phyloP scores from a whole-genome alignment of 2,888 invertebrate species.

The Argyresthia goedartella region DNA sequence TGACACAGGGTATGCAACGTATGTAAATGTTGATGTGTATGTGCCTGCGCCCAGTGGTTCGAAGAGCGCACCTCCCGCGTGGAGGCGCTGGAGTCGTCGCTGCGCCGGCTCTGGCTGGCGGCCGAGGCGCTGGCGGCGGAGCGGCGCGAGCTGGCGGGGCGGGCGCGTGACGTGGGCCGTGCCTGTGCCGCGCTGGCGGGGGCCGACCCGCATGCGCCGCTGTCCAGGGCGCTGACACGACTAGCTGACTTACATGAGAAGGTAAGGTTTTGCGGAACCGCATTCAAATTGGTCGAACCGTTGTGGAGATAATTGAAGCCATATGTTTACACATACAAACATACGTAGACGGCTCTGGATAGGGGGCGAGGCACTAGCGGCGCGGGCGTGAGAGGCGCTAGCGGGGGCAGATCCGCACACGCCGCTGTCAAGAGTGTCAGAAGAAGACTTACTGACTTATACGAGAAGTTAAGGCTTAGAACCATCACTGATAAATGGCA shows the following conservation, averaged over 20 bases:
- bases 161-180: slow-evolving; percentile 88
- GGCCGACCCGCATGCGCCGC: slow-evolving; percentile 92
- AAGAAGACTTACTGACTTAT: too few species aligned
- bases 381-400: slow-evolving; percentile 87
- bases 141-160: slow-evolving; percentile 83
- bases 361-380: too few species aligned
- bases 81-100: slow-evolving; percentile 89
- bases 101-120: slow-evolving; percentile 87
- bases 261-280: too few species aligned
- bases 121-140: slow-evolving; percentile 90
- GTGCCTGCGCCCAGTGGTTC: slow-evolving; percentile 95
- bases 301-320: too few species aligned
- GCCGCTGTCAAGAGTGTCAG: slow-evolving; percentile 88
- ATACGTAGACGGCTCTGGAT: too few species aligned
- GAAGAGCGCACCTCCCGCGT: slow-evolving; percentile 95
- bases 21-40: too few species aligned
- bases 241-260: slow-evolving; percentile 90
- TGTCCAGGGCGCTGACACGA: slow-evolving; percentile 91
- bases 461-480: too few species aligned
- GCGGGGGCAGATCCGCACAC: slow-evolving; percentile 95
- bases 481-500: too few species aligned
- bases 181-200: slow-evolving; percentile 89
- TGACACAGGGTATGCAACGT: too few species aligned
- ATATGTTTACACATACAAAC: too few species aligned
- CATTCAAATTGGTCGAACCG: too few species aligned